Evolutionary conservation across 2,888 invertebrate genomes (phyloP), one percentile per base, ranked within the genome.

Genomic region (Diarsia rubi): DNA sequence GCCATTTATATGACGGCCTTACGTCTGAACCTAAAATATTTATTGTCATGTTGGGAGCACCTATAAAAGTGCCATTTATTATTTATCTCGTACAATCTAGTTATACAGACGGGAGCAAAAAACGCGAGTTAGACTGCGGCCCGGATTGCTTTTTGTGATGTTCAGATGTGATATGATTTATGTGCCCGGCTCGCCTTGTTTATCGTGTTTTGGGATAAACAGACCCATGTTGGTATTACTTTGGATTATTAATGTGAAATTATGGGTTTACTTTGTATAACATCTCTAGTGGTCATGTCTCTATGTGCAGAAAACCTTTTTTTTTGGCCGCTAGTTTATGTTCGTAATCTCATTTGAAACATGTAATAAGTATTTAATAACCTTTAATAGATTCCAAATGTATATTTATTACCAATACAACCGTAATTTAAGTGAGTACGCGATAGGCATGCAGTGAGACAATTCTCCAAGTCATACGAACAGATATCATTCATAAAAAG

Each of bases 11-110:
- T 77, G 75, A 77, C 67, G 72, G 79, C 57, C 71, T 70, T 69
- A 76, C 65, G 63, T 69, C 63, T 75, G 73, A 72, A 83, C 69
- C 73, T 87, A 75, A 87, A 87, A 82, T 87, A 87, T 87, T 86
- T 85, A 86, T 77, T 74, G 80, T 85, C 80, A 77, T 82, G 78
- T 80, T 75, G 69, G 65, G 63, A 82, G 79, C 83, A 78, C 72
- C 83, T 68, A 86, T 86, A 83, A 87, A 87, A 70, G 42, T 65
- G 72, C 57, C 65, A 85, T 87, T 86, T 87, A 77, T 86, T 84
- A 84, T 84, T 84, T 85, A 84, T 80, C 78, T 80, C 74, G 16
- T 70, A 78, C 64, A 76, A 79, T 84, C 70, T 75, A 78, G 75
- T 70, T 84, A 77, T 71, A 82, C 65, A 73, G 64, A 64, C 65